Base-by-base conservation (phyloP, 2,797 vertebrate genomes). In the Amblyraja radiata region DNA sequence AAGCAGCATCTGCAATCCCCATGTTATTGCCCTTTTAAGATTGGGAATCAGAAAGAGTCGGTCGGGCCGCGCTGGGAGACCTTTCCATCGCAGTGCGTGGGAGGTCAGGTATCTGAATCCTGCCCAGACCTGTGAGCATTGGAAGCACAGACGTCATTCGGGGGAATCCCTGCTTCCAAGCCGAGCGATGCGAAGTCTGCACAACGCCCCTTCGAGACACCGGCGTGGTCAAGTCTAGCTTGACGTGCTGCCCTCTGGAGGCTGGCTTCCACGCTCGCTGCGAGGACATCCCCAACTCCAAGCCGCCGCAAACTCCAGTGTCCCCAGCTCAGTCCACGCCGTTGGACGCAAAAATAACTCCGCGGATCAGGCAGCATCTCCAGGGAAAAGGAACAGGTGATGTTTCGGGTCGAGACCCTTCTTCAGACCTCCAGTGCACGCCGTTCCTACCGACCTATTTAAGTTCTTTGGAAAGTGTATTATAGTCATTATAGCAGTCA, bases 121-220 rank as follows among this genome's bases (percentile, higher is more conserved):
- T 54, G 65, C 90, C 68, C 46, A 71, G 90, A 92, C 90, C 73
- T 73, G 90, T 54, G 68, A 25, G 86, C 11, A 65, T 74, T 91
- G 36, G 71, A 91, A 91, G 36, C 71, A 73, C 18, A 16, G 4
- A 74, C 90, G 90, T 92, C 90, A 92, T 73, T 28, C 39, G 68
- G 71, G 90, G 90, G 90, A 92, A 92, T 92, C 90, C 90, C 90
- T 92, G 39, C 46, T 36, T 90, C 46, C 32, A 13, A 23, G 9
- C 25, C 10, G 25, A 1, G 36, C 32, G 21, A 6, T 79, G 32
- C 13, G 46, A 46, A 46, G 46, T 18, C 39, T 16, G 18, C 16
- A 16, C 36, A 61, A 84, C 81, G 58, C 81, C 61, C 81, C 54
- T 61, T 25, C 39, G 79, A 23, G 79, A 81, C 79, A 81, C 1